Percentiles rank a stretch among this genome's conserved stretches.
phyloP scores from a whole-genome alignment of 2,797 vertebrate genomes.

The Sebastes kiyomatsui region DNA sequence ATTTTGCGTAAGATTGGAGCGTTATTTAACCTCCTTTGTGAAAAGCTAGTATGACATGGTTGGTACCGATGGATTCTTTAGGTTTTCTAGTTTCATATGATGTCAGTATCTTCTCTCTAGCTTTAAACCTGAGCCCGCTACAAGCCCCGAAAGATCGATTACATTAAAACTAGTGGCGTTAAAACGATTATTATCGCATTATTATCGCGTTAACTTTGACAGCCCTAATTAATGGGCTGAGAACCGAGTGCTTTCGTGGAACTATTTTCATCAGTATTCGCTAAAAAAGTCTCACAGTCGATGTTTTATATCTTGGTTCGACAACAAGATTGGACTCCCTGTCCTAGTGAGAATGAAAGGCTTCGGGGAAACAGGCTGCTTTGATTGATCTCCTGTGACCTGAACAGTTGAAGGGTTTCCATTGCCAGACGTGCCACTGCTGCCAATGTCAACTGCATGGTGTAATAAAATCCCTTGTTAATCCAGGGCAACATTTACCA shows the following conservation, averaged over 20 bases:
- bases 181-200: too few species aligned
- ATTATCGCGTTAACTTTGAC: too few species aligned
- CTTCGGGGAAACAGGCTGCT: constrained; percentile 68
- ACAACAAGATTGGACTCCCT: constrained; percentile 45
- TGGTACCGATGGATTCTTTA: too few species aligned
- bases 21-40: too few species aligned
- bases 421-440: constrained; percentile 76
- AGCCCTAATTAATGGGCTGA: neutral
- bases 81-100: too few species aligned
- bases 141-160: too few species aligned
- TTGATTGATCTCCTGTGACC: constrained; percentile 81
- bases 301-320: constrained; percentile 29
- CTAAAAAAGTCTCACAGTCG: neutral
- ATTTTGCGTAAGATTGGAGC: too few species aligned
- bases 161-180: too few species aligned
- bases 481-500: constrained; percentile 79
- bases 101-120: too few species aligned
- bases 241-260: neutral
- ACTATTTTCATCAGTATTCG: neutral
- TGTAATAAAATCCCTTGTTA: constrained; percentile 85
- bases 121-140: too few species aligned
- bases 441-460: constrained; percentile 83
- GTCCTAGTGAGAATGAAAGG: constrained; percentile 50
- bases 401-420: constrained; percentile 74
- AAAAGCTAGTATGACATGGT: too few species aligned